Evolutionary conservation across 2,113 vertebrate genomes (phyloP).

Genomic region (Ancistrus triradiatus): DNA sequence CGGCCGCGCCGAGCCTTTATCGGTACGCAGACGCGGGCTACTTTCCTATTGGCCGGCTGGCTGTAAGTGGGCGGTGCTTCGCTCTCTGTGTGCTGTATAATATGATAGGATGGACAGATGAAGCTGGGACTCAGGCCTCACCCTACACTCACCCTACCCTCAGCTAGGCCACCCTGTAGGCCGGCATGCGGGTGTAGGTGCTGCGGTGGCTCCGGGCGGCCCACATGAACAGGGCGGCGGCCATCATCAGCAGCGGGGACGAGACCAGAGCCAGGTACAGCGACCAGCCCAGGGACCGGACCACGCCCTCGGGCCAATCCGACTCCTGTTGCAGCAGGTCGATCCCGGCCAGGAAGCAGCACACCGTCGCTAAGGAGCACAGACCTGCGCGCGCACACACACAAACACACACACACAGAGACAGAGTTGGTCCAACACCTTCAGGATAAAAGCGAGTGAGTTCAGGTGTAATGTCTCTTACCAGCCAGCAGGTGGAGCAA

Average conservation of each 20-base stretch:
- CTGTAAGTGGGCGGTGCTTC: too few relatives aligned
- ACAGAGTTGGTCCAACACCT: not conserved
- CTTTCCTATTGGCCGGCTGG: too few relatives aligned
- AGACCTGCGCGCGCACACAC: conserved; percentile 81
- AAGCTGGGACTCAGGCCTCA: too few relatives aligned
- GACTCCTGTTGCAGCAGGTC: conserved; percentile 75
- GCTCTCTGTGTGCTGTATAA: too few relatives aligned
- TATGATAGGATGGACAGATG: too few relatives aligned
- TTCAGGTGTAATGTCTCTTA: conserved; percentile 48
- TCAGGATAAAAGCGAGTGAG: not conserved
- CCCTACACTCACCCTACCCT: too few relatives aligned
- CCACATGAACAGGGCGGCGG: conserved; percentile 92
- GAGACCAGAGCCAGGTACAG: conserved; percentile 95
- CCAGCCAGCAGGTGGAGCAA: conserved; percentile 90
- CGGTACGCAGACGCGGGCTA: too few relatives aligned
- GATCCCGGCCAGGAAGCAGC: conserved; percentile 84
- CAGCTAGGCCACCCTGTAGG: conserved; percentile 84
- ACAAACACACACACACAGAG: too few relatives aligned
- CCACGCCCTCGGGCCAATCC: conserved; percentile 60
- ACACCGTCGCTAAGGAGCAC: conserved; percentile 82
- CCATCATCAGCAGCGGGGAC: conserved; percentile 92
- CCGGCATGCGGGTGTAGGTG: conserved; percentile 85
- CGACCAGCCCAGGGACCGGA: conserved; percentile 85
- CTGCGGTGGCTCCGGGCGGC: conserved; percentile 87
- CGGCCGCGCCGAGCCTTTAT: too few relatives aligned